Evolutionary conservation across 2,797 vertebrate species (phyloP), one percentile per base, ranked within the genome.

Genomic region (Toxotes lorentzi): DNA sequence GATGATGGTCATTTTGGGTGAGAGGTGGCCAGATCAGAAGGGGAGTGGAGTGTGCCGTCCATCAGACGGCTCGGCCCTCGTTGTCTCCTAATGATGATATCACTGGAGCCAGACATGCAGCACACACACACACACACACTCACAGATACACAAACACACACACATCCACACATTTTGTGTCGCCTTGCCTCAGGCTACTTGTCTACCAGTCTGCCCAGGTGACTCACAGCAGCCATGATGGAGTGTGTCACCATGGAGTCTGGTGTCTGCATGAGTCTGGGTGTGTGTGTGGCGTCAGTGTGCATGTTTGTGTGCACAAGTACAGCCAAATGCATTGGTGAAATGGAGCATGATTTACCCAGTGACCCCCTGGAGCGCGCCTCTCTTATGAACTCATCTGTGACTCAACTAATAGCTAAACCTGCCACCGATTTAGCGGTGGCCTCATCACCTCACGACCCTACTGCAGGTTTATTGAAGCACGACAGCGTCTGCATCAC

Each of bases 161-260:
- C 75, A 76, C 70, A 80, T 63, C 64, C 83, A 79, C 75, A 82
- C 80, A 85, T 53, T 63, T 81, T 5, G 8, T 59, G 86, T 87
- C 83, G 86, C 83, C 88, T 84, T 21, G 78, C 88, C 87, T 89
- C 79, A 54, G 84, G 94, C 88, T 89, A 85, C 90, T 80, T 89
- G 92, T 93, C 93, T 94, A 81, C 93, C 83, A 83, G 84, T 80
- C 85, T 82, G 83, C 71, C 50, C 90, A 93, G 92, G 91, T 95
- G 95, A 95, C 93, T 95, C 93, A 95, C 88, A 71, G 88, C 77
- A 79, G 81, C 86, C 92, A 88, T 91, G 92, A 93, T 91, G 91
- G 84, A 95, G 90, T 93, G 92, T 86, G 86, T 90, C 90, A 89
- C 87, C 58, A 1, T 43, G 65, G 89, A 91, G 91, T 90, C 92